Base-by-base conservation (phyloP, 2,113 vertebrate species). In the Sylvietta virens region DNA sequence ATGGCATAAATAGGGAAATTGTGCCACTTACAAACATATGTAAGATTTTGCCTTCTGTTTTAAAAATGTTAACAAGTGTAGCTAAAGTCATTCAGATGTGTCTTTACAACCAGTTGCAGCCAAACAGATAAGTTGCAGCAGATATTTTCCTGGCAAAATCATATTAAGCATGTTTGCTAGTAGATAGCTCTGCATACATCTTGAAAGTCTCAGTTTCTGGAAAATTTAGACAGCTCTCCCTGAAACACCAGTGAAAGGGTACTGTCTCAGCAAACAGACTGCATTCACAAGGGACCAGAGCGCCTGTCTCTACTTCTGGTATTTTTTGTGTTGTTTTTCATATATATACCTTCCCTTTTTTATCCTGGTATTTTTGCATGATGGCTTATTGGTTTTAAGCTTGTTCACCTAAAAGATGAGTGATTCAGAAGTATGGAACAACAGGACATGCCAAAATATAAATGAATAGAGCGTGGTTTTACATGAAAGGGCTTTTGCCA, bases 391-490 rank as follows among this genome's bases (percentile, higher is more conserved):
- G 56, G 20, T 92, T 94, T 86, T 62, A 58, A 60, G 56, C 17
- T 58, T 78, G 14, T 78, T 94, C 60, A 51, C n/a, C 48, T 78
- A 26, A 33, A 71, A 94, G 58, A 44, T 37, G 56, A 83, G 28
- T 58, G 84, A 60, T 67, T 40, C 51, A 67, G 18, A 70, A 60
- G 15, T 2, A 2, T 67, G 66, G 54, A 94, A 73, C 0, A 3
- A 19, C 57, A 47, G 70, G 37, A 73, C 21, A 21, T 80, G 35
- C 42, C 2, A 8, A 86, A 35, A 58, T 81, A 77, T 24, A 73
- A 76, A 88, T 70, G 51, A 90, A 83, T 17, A 61, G 77, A 85
- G 62, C 37, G 13, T 69, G 57, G 53, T 72, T 93, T 92, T 92
- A 76, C 51, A 79, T 72, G 57, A 86, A 86, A 70, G 51, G 47